A percentile compares a stretch with the other conserved stretches of the same genome.
phyloP scores from a whole-genome alignment of 2,797 vertebrate genomes.

The Oophaga sylvatica region DNA sequence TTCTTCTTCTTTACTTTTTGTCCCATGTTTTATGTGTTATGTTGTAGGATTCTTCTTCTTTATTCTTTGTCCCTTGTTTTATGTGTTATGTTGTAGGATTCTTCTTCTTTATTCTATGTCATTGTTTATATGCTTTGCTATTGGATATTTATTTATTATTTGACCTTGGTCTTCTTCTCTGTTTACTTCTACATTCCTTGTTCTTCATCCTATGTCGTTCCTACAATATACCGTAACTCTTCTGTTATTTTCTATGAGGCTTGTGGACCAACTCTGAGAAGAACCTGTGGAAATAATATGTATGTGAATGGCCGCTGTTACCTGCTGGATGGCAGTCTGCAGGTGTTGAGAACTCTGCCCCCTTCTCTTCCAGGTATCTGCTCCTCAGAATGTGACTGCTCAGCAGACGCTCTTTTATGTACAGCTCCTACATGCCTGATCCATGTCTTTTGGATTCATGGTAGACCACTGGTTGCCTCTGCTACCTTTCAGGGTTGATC shows the following conservation, averaged over 20 bases:
- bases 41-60: no score
- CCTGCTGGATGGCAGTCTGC: constrained; percentile 51
- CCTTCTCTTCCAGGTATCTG: constrained; percentile 59
- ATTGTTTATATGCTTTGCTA: no score
- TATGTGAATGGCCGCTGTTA: constrained; percentile 64
- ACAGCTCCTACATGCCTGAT: not conserved
- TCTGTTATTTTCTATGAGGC: constrained; percentile 59
- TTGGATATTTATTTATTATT: no score
- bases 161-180: no score
- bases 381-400: not conserved
- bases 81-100: no score
- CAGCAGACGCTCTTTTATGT: not conserved
- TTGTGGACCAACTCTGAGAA: constrained; percentile 64
- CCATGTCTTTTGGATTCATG: not conserved
- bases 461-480: not conserved
- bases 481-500: not conserved
- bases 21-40: no score
- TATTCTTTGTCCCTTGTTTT: no score
- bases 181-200: not conserved
- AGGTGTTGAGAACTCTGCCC: constrained; percentile 1
- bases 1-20: no score
- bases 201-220: not conserved
- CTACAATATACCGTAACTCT: not conserved
- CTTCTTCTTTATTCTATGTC: no score
- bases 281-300: constrained; percentile 62